phyloP scores from a whole-genome alignment of 2,797 vertebrate genomes.

The Tragopan temminckii region DNA sequence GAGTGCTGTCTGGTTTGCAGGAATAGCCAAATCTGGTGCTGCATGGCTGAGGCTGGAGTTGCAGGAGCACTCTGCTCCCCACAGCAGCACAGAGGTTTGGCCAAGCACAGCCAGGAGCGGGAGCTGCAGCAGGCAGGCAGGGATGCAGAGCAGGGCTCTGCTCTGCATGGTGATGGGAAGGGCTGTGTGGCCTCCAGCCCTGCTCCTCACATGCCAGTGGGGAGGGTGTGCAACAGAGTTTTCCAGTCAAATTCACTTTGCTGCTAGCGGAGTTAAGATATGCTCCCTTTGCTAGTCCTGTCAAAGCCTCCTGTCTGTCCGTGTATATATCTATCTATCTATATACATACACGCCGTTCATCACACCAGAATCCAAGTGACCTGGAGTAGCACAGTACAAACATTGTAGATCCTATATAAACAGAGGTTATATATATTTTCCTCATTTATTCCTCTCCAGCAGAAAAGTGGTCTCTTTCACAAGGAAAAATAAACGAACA shows the following conservation, averaged over 20 bases:
- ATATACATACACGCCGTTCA: neutral
- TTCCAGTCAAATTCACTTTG: neutral
- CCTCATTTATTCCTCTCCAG: slow-evolving; percentile 39
- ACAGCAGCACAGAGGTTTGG: rapidly evolving
- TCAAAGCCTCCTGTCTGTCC: neutral
- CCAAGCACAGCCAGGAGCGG: neutral
- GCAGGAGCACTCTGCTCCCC: neutral
- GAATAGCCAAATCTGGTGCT: neutral
- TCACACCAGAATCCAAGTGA: neutral
- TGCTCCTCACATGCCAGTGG: neutral
- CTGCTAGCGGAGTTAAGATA: neutral
- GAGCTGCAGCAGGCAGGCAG: rapidly evolving
- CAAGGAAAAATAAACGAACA: slow-evolving; percentile 58
- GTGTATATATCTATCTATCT: neutral
- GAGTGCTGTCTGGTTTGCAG: neutral
- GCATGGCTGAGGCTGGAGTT: neutral
- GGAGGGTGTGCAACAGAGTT: neutral
- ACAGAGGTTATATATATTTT: slow-evolving; percentile 36
- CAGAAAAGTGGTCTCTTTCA: slow-evolving; percentile 30
- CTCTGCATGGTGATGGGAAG: neutral
- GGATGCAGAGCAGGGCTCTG: neutral
- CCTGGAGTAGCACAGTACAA: slow-evolving; percentile 31
- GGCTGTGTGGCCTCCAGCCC: neutral
- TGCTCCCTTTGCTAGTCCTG: neutral
- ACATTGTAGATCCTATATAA: slow-evolving; percentile 41